Conservation (phyloP, 2,888 invertebrate species). For the Mesodorylaimus sp. region DNA sequence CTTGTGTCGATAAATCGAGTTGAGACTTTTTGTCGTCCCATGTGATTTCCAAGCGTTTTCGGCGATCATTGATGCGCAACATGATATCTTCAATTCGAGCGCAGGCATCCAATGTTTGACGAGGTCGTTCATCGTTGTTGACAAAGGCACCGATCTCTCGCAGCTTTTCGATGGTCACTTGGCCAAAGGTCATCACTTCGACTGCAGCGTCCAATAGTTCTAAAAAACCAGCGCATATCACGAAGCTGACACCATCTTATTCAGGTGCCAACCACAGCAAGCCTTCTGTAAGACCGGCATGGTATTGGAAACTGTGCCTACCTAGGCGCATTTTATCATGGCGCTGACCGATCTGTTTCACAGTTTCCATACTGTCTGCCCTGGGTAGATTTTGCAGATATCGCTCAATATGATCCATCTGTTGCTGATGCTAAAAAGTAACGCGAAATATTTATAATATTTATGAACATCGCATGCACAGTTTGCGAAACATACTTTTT, state of each 20-base stretch:
- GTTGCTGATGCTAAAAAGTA: neutral
- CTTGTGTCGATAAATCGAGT: conserved; percentile 55
- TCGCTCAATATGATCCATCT: neutral
- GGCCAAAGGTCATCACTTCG: conserved; percentile 60
- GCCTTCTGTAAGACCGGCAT: neutral
- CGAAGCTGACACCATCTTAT: too few species aligned
- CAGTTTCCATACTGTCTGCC: neutral
- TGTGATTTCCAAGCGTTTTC: conserved; percentile 48
- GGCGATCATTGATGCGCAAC: conserved; percentile 47
- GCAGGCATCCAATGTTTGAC: conserved; percentile 37
- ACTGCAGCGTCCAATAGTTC: conserved; percentile 54
- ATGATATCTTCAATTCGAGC: conserved; percentile 36
- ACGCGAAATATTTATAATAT: too few species aligned
- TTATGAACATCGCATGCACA: neutral
- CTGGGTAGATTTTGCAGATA: neutral
- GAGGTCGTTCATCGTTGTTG: conserved; percentile 44
- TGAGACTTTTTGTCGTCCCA: conserved; percentile 49
- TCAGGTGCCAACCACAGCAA: neutral
- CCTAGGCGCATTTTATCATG: neutral
- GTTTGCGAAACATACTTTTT: conserved; percentile 20
- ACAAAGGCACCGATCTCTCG: conserved; percentile 52
- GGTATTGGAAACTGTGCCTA: neutral
- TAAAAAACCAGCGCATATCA: conserved; percentile 14
- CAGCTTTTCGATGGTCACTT: conserved; percentile 51
- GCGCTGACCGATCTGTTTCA: neutral